Conservation (phyloP, 2,888 invertebrate genomes). For the Nysson spinosus region DNA sequence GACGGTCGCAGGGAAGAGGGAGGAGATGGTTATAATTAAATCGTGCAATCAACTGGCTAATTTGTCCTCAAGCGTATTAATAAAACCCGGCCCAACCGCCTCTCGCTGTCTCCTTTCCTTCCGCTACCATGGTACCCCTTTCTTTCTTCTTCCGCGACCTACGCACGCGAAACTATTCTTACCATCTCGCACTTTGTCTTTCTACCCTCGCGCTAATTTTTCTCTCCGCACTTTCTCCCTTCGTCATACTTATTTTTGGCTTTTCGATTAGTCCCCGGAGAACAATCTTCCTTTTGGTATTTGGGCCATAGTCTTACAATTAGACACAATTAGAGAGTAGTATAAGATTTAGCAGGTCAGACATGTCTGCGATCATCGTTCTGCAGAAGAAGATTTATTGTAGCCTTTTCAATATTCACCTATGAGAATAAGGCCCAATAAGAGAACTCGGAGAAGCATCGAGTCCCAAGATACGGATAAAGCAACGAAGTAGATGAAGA, state of each 20-base stretch:
- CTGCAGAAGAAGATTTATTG: too few relatives aligned
- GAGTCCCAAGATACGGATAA: too few relatives aligned
- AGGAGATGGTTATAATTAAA: constrained; percentile 71
- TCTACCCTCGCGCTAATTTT: constrained; percentile 33
- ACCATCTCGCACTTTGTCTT: constrained; percentile 46
- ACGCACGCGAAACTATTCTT: constrained; percentile 55
- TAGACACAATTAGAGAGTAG: too few relatives aligned
- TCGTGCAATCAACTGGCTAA: constrained; percentile 75
- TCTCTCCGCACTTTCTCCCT: constrained; percentile 12
- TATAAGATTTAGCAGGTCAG: too few relatives aligned
- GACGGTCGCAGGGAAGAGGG: constrained; percentile 44
- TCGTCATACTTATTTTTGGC: constrained; percentile 14
- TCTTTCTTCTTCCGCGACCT: constrained; percentile 36
- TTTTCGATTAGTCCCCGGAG: constrained; percentile 18
- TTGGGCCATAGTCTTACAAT: too few relatives aligned
- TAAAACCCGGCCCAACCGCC: constrained; percentile 61
- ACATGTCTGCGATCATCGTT: too few relatives aligned
- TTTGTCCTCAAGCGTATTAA: constrained; percentile 76
- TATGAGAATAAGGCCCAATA: too few relatives aligned
- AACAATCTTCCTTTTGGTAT: not conserved
- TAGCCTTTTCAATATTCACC: too few relatives aligned
- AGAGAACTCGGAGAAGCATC: too few relatives aligned
- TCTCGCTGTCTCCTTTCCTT: constrained; percentile 18
- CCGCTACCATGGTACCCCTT: not conserved
- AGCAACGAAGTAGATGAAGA: too few relatives aligned